Evolutionary conservation across 2,113 vertebrate genomes (phyloP).

Genomic region (Struthio camelus): DNA sequence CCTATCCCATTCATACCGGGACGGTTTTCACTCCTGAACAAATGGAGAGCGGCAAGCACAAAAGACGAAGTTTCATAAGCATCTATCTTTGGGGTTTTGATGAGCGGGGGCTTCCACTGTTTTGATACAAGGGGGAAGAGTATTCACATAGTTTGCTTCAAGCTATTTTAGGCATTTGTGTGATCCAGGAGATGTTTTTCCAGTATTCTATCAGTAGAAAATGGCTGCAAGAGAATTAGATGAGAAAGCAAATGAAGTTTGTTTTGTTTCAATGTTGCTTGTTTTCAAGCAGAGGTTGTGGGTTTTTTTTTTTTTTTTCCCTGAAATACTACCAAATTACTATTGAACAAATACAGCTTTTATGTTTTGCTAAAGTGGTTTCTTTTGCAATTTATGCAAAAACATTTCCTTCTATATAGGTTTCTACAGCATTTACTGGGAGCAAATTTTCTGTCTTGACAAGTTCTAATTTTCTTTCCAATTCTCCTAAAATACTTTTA

Average conservation of each 20-base stretch:
- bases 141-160: neutral
- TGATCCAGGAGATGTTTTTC: neutral
- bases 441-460: neutral
- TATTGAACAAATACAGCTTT: neutral
- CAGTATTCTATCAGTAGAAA: neutral
- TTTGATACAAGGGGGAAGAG: neutral
- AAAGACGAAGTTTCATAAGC: neutral
- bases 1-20: accelerated
- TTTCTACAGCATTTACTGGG: neutral
- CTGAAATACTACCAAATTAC: neutral
- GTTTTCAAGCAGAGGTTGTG: neutral
- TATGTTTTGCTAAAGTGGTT: neutral
- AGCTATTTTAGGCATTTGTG: neutral
- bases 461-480: neutral
- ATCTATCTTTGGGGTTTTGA: neutral
- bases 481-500: neutral
- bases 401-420: neutral
- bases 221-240: neutral
- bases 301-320: neutral
- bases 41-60: accelerated
- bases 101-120: neutral
- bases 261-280: neutral
- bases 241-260: neutral
- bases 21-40: accelerated
- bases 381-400: neutral